Conservation (phyloP, 2,113 vertebrate genomes). For the Aldabrachelys gigantea region DNA sequence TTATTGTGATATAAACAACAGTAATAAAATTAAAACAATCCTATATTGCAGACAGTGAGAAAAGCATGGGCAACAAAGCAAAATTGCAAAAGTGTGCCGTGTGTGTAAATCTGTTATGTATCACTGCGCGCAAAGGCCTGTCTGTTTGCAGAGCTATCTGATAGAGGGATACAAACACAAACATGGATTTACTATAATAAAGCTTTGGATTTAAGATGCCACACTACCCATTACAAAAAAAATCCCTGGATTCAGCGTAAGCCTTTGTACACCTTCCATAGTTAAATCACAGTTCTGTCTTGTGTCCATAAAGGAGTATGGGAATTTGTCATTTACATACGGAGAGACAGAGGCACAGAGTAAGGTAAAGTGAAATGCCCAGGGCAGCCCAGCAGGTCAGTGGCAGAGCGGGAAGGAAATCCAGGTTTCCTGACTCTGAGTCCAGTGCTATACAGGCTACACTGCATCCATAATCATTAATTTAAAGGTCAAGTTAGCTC, state of each 20-base stretch:
- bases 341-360: background rate
- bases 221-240: background rate
- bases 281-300: background rate
- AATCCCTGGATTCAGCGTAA: background rate
- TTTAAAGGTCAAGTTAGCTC: background rate
- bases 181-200: background rate
- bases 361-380: background rate
- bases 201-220: background rate
- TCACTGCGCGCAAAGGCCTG: background rate
- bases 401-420: background rate
- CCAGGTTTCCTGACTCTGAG: background rate
- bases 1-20: rapidly evolving
- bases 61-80: background rate
- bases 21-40: background rate
- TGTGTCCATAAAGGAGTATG: background rate
- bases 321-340: background rate
- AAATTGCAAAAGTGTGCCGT: background rate
- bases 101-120: background rate
- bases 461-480: too few relatives aligned
- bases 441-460: background rate
- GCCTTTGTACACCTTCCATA: background rate
- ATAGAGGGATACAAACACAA: background rate
- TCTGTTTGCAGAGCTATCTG: background rate
- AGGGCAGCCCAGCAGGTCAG: background rate
- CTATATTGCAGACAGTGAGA: background rate